Percentiles rank a stretch among this genome's conserved stretches.
Conservation (phyloP, 2,888 invertebrate genomes). For the Xestia rhomboidea region DNA sequence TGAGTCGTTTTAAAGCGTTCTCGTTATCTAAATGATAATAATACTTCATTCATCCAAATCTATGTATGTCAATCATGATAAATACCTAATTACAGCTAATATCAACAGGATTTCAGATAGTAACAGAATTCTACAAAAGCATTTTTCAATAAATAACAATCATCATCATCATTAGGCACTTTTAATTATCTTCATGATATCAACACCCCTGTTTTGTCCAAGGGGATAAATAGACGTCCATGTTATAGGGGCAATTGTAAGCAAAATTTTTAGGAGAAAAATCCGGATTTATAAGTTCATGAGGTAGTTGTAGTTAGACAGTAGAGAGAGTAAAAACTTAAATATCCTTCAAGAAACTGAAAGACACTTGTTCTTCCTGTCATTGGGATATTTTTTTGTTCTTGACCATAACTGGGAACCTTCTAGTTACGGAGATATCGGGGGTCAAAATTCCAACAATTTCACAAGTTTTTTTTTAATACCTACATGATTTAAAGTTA, state of each 20-base stretch:
- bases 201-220: not conserved
- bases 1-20: not conserved
- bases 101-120: not conserved
- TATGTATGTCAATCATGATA: constrained; percentile 10
- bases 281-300: too few relatives aligned
- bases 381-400: too few relatives aligned
- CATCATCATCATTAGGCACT: not conserved
- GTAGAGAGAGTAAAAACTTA: too few relatives aligned
- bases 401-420: too few relatives aligned
- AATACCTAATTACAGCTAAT: not conserved
- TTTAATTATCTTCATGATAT: not conserved
- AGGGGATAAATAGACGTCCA: not conserved
- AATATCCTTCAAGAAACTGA: too few relatives aligned
- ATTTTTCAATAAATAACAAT: not conserved
- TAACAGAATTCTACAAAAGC: not conserved
- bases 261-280: not conserved
- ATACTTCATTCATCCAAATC: not conserved
- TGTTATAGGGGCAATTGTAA: not conserved
- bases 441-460: too few relatives aligned
- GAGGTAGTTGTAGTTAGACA: too few relatives aligned
- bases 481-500: too few relatives aligned
- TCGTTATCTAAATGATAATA: too few relatives aligned
- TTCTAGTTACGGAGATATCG: too few relatives aligned
- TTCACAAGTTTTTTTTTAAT: too few relatives aligned
- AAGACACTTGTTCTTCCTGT: too few relatives aligned